phyloP scores from a whole-genome alignment of 2,888 invertebrate species.

The Lasioglossum malachurum region DNA sequence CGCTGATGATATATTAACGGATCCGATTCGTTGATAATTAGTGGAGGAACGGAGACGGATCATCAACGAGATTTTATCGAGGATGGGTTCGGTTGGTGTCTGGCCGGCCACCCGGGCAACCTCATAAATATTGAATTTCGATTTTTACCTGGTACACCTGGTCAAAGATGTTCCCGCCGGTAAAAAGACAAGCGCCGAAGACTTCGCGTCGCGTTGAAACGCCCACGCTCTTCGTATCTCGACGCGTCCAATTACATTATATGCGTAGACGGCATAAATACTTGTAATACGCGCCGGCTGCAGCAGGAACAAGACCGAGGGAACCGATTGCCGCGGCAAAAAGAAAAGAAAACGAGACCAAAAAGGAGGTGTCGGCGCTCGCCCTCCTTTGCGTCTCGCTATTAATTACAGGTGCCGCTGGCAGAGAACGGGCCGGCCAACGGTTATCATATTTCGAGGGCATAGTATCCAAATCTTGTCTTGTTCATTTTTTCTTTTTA shows the following conservation, averaged over 20 bases:
- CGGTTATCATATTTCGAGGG: background rate
- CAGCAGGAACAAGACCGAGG: conserved; percentile 11
- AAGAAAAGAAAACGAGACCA: conserved; percentile 23
- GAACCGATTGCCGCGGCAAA: conserved; percentile 19
- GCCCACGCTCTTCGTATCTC: conserved; percentile 57
- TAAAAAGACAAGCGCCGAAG: conserved; percentile 33
- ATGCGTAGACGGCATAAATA: conserved; percentile 68
- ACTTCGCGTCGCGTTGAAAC: conserved; percentile 40
- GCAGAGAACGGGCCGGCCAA: background rate
- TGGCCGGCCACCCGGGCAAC: conserved; percentile 18
- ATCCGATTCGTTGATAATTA: conserved; percentile 39
- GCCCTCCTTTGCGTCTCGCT: conserved; percentile 82
- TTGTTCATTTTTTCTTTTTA: background rate
- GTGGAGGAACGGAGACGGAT: conserved; percentile 14
- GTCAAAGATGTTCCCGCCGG: conserved; percentile 50
- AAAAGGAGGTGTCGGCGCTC: conserved; percentile 71
- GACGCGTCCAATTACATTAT: conserved; percentile 65
- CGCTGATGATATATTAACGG: background rate
- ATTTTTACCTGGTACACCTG: conserved; percentile 29
- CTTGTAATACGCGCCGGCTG: conserved; percentile 52
- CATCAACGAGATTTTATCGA: conserved; percentile 38
- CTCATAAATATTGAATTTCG: conserved; percentile 49
- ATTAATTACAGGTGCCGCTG: conserved; percentile 43
- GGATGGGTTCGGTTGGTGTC: background rate
- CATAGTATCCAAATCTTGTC: background rate